A percentile compares a stretch with the other conserved stretches of the same genome.
These are phyloP conservation scores for Plebejus melissa DNA, from an alignment of 2,888 invertebrate species.

Conservation along the genomic window DNA sequence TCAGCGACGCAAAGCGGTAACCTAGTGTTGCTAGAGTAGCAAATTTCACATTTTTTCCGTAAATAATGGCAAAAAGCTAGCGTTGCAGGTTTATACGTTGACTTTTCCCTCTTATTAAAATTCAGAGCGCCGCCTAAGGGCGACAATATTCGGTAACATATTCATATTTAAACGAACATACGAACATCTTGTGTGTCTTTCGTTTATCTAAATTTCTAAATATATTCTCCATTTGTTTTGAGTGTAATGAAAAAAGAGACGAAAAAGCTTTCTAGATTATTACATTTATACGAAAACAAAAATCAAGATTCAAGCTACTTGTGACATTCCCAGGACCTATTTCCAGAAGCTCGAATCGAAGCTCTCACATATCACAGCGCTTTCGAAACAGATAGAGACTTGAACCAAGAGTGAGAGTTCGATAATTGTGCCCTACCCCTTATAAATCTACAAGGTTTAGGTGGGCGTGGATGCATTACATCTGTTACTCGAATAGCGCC, in stretches of 20 bases:
- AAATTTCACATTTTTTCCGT: conserved; percentile 19
- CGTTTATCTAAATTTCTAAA: conserved; percentile 15
- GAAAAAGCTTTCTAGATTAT: not conserved
- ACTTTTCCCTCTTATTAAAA: conserved; percentile 29
- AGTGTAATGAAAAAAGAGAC: not conserved
- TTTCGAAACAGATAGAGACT: no score
- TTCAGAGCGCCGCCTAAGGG: conserved; percentile 23
- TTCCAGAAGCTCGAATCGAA: no score
- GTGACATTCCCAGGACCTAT: not conserved
- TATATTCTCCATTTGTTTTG: not conserved
- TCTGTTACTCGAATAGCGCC: no score
- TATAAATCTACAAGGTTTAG: no score
- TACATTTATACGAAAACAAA: not conserved
- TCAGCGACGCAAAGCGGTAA: conserved; percentile 2
- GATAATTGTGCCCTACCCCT: no score
- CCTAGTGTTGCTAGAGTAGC: not conserved
- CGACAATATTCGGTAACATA: conserved; percentile 30
- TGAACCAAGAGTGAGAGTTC: no score
- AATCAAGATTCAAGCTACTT: not conserved
- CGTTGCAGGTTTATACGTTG: conserved; percentile 24
- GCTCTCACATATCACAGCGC: no score
- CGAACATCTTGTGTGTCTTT: conserved; percentile 30
- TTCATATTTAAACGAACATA: conserved; percentile 33
- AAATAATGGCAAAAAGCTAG: not conserved
- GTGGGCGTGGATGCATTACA: no score